Percentiles rank a stretch among this genome's conserved stretches.
Conservation (phyloP, 2,888 invertebrate genomes). For the Allophyes oxyacanthae region DNA sequence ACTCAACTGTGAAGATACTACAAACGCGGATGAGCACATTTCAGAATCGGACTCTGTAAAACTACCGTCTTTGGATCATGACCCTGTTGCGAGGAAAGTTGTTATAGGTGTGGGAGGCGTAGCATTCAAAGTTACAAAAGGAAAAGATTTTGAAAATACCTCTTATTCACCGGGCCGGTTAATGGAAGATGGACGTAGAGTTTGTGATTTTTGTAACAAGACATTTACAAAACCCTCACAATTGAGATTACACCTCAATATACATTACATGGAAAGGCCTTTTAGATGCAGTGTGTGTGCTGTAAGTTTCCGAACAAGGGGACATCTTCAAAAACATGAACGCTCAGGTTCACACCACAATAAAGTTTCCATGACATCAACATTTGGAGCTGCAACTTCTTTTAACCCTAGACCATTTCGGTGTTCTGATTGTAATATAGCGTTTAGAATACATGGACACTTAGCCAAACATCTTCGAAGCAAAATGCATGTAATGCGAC, state of each 20-base stretch:
- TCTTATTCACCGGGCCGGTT: slow-evolving; percentile 88
- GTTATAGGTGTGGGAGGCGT: slow-evolving; percentile 91
- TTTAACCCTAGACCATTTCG: slow-evolving; percentile 98
- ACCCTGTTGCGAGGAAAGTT: slow-evolving; percentile 88
- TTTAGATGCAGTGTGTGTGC: slow-evolving; percentile 97
- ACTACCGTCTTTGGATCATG: slow-evolving; percentile 78
- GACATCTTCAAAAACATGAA: slow-evolving; percentile 97
- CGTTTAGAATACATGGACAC: slow-evolving; percentile 98
- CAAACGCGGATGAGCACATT: slow-evolving; percentile 69
- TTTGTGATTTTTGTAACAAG: slow-evolving; percentile 96
- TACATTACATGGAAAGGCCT: slow-evolving; percentile 98
- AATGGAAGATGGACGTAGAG: slow-evolving; percentile 93
- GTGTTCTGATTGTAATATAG: slow-evolving; percentile 98
- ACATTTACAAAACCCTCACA: slow-evolving; percentile 97
- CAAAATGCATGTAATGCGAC: slow-evolving; percentile 98
- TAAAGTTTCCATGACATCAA: slow-evolving; percentile 96
- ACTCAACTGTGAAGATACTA: slow-evolving; percentile 69
- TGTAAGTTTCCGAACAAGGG: slow-evolving; percentile 96
- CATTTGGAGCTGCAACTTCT: slow-evolving; percentile 95
- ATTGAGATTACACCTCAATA: slow-evolving; percentile 97
- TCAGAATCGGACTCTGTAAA: slow-evolving; percentile 77
- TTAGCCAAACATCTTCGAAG: slow-evolving; percentile 98
- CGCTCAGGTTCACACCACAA: slow-evolving; percentile 97
- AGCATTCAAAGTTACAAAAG: slow-evolving; percentile 88
- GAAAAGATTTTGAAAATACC: slow-evolving; percentile 84